Evolutionary conservation across 2,797 vertebrate species (phyloP).

Genomic region (Rousettus madagascariensis): DNA sequence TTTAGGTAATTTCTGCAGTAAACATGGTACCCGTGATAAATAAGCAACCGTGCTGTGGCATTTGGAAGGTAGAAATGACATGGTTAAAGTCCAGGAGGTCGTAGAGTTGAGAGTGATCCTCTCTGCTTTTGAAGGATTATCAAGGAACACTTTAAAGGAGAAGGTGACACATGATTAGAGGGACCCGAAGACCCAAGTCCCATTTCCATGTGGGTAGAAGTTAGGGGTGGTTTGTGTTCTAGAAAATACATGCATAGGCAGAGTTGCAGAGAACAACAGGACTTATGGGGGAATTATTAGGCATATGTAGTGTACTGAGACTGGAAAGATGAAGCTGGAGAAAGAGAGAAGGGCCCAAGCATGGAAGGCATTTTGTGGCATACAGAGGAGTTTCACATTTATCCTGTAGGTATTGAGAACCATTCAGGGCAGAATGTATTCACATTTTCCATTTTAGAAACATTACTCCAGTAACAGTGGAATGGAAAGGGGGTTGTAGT

Average conservation of each 20-base stretch:
- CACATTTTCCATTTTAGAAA: conserved; percentile 8
- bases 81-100: not conserved
- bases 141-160: not conserved
- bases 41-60: not conserved
- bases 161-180: not conserved
- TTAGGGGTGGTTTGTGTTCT: not conserved
- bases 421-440: not conserved
- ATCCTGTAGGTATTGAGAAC: not conserved
- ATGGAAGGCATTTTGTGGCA: not conserved
- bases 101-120: not conserved
- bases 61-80: conserved; percentile 31
- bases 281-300: not conserved
- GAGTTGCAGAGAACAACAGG: not conserved
- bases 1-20: conserved; percentile 26
- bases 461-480: not conserved
- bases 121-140: conserved; percentile 20
- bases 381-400: not conserved
- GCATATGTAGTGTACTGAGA: not conserved
- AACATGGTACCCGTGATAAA: not conserved
- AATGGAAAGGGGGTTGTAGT: not conserved
- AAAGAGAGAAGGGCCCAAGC: not conserved
- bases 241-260: not conserved
- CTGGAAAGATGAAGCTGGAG: not conserved
- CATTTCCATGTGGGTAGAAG: not conserved
- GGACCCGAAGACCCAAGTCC: conserved; percentile 7